Evolutionary conservation across 2,797 vertebrate genomes (phyloP).

Genomic region (Antrozous pallidus): DNA sequence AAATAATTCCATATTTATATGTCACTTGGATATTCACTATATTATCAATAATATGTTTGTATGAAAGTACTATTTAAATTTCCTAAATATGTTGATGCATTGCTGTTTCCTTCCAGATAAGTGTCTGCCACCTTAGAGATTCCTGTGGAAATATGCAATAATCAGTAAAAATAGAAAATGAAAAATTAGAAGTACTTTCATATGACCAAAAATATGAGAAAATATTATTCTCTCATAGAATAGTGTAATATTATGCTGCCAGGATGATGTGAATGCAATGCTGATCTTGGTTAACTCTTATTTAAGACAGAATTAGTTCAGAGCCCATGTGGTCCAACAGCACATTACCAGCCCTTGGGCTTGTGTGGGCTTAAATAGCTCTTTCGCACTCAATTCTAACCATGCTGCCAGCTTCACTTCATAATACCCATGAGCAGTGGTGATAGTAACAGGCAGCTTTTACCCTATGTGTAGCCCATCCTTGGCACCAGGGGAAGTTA

Average conservation of each 20-base stretch:
- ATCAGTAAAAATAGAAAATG: background rate
- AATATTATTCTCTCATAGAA: background rate
- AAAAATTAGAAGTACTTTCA: background rate
- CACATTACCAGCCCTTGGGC: rapidly evolving
- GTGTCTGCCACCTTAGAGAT: background rate
- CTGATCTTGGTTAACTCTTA: background rate
- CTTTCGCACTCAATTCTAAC: background rate
- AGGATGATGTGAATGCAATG: background rate
- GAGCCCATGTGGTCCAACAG: background rate
- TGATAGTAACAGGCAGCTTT: background rate
- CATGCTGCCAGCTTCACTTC: background rate
- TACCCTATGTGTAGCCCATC: rapidly evolving
- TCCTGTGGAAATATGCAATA: background rate
- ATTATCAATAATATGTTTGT: background rate
- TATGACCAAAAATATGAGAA: background rate
- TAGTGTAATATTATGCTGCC: background rate
- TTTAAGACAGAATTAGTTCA: background rate
- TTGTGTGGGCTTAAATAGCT: background rate
- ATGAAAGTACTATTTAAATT: background rate
- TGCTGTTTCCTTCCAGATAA: background rate
- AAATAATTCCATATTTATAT: background rate
- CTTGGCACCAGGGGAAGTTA: background rate
- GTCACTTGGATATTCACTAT: background rate
- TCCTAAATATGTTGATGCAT: background rate
- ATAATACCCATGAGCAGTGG: background rate